Conservation (phyloP, 2,113 vertebrate genomes). For the Menura novaehollandiae region DNA sequence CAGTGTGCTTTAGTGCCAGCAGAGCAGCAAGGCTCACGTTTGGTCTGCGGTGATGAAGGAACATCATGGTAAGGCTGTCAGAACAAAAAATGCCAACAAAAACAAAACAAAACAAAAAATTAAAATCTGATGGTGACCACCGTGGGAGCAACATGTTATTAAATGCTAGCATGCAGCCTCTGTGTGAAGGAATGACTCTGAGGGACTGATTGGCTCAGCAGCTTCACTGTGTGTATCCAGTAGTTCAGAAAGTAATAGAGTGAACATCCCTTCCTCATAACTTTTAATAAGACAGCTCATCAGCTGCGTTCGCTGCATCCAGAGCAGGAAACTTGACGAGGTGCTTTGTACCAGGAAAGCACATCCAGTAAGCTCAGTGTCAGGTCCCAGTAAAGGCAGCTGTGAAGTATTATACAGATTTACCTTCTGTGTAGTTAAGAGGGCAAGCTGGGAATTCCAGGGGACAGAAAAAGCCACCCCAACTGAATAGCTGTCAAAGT, state of each 20-base stretch:
- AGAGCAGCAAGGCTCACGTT: background rate
- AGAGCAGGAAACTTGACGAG: slow-evolving; percentile 32
- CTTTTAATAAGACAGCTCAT: slow-evolving; percentile 57
- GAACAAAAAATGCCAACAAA: background rate
- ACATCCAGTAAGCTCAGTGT: slow-evolving; percentile 26
- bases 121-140: background rate
- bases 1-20: accelerated
- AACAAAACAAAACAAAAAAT: background rate
- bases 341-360: slow-evolving; percentile 36
- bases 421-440: slow-evolving; percentile 53
- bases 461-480: slow-evolving; percentile 42
- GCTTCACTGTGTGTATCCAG: background rate
- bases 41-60: background rate
- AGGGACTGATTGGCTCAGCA: background rate
- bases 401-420: slow-evolving; percentile 50
- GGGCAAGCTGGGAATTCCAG: slow-evolving; percentile 34
- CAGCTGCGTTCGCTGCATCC: background rate
- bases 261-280: slow-evolving; percentile 40
- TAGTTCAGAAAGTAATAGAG: slow-evolving; percentile 38
- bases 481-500: slow-evolving; percentile 57
- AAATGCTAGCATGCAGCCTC: background rate
- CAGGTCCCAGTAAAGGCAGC: slow-evolving; percentile 38
- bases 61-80: background rate
- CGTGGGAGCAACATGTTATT: background rate
- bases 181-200: background rate